A percentile compares a stretch with the other conserved stretches of the same genome.
Conservation (phyloP, 2,797 vertebrate species). For the Setipinna tenuifilis region DNA sequence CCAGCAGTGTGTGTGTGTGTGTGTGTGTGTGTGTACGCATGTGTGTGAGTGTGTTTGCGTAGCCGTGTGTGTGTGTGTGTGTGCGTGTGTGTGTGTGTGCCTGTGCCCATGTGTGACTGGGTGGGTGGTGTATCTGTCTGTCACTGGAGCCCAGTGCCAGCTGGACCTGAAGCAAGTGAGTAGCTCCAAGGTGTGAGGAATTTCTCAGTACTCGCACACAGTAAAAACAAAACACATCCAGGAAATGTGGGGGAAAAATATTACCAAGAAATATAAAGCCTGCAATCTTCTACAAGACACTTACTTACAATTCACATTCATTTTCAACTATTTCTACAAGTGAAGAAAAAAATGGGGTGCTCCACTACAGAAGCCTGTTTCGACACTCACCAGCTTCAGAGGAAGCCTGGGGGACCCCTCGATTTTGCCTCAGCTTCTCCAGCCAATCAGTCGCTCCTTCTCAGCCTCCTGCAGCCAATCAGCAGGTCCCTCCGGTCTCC, state of each 20-base stretch:
- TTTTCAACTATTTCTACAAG: neutral
- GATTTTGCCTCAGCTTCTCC: slow-evolving; percentile 3
- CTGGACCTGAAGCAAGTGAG: neutral
- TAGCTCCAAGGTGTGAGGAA: neutral
- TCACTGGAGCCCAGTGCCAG: neutral
- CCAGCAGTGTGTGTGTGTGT: no score
- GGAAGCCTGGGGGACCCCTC: slow-evolving; percentile 26
- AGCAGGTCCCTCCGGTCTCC: slow-evolving; percentile 5
- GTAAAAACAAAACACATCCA: no score
- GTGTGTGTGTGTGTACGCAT: no score
- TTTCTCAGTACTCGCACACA: neutral
- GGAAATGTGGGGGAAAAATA: no score
- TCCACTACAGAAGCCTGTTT: neutral
- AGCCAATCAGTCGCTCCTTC: neutral
- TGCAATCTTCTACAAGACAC: no score
- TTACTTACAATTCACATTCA: neutral
- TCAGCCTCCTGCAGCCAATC: slow-evolving; percentile 8
- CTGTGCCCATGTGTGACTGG: neutral
- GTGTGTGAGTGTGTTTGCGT: no score
- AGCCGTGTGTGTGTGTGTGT: neutral
- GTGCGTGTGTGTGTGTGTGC: neutral
- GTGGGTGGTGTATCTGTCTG: neutral
- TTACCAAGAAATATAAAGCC: no score
- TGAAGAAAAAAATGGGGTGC: neutral
- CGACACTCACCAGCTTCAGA: slow-evolving; percentile 7